Conservation (phyloP, 2,888 invertebrate species). For the Portevinia maculata region DNA sequence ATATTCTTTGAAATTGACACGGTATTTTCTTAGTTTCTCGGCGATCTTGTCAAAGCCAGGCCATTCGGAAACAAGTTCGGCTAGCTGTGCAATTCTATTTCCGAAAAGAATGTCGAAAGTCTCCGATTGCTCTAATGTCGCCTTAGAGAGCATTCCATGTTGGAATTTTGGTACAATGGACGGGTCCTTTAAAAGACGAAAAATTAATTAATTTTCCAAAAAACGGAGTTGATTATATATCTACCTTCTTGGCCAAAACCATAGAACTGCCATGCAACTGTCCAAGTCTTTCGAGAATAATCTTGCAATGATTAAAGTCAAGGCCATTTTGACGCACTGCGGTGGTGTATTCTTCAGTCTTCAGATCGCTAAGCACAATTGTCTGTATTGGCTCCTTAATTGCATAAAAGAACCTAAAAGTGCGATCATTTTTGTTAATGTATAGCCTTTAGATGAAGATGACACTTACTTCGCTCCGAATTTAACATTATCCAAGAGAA, state of each 20-base stretch:
- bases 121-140: constrained; percentile 78
- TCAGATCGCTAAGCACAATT: constrained; percentile 84
- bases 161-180: constrained; percentile 75
- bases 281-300: constrained; percentile 84
- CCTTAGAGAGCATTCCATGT: constrained; percentile 78
- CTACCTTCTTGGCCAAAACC: constrained; percentile 83
- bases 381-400: constrained; percentile 78
- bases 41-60: constrained; percentile 77
- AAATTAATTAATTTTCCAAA: background rate
- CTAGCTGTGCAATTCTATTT: constrained; percentile 79
- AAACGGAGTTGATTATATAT: background rate
- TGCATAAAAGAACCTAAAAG: constrained; percentile 77
- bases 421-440: background rate
- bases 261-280: constrained; percentile 85
- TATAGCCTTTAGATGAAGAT: background rate
- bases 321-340: constrained; percentile 84
- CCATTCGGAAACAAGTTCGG: constrained; percentile 76
- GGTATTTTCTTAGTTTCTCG: constrained; percentile 78
- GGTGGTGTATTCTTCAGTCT: constrained; percentile 83
- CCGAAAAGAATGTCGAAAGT: constrained; percentile 79
- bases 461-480: constrained; percentile 79
- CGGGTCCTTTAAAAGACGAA: constrained; percentile 50
- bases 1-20: constrained; percentile 79
- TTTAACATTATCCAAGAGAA: constrained; percentile 78
- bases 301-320: constrained; percentile 83